Base-by-base conservation (phyloP, 1,140 invertebrate species). In the Idris sp. region DNA sequence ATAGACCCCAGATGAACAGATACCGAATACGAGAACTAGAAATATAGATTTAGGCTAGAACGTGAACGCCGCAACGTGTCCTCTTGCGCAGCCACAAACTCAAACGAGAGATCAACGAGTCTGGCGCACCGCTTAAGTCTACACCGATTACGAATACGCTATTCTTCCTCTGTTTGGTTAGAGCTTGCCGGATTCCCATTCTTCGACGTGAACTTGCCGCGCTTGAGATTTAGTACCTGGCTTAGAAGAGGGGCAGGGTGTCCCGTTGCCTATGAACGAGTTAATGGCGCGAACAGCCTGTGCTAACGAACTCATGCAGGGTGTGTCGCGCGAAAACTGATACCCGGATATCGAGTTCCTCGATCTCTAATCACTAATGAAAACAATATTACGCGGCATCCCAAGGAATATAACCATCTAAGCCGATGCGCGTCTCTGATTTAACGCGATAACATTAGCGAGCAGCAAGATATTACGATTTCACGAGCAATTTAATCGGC, bases 31-130 rank as follows among this genome's bases (percentile, higher is more conserved):
- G 77, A 68, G 64, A 75, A 75, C 64, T 81, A 69, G 81, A 84
- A 84, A 83, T 85, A 84, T 86, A 84, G 84, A 86, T 85, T 85
- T 84, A 84, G 81, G 81, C 81, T 78, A 78, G 78, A 76, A 65
- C 67, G 73, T 41, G 56, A 4, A 33, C 54, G 62, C 72, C 35
- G 74, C 74, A 58, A 7, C 11, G 22, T n/a, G n/a, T n/a, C n/a
- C 35, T 11, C 35, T 2, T 22, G 7, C 46, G 33, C 15, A 15
- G 4, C 13, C 26, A 46, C 16, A 30, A 7, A 46, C 43, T 1
- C 35, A n/a, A n/a, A n/a, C n/a, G n/a, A 2, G 10, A 46, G 41
- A 44, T 10, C 40, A 25, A 35, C 30, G 22, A 51, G 44, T 49
- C 44, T 81, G 74, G 75, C 78, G 68, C 81, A 54, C 53, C 77